These are phyloP conservation scores for Ochotona princeps DNA, from an alignment of 2,113 vertebrate species.

Conservation along the genomic window DNA sequence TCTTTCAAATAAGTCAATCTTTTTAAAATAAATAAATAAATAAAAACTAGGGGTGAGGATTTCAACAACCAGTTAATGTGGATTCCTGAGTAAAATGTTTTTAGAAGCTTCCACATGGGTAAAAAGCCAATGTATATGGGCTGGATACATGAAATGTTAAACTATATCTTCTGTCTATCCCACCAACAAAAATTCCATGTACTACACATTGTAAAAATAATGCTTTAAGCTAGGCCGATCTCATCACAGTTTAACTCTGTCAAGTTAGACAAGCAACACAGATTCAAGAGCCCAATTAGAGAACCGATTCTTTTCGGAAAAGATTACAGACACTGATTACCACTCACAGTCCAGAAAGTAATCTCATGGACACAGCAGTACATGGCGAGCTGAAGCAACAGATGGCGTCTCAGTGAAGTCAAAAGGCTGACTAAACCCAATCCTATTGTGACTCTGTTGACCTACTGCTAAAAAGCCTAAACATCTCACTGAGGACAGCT, in stretches of 20 bases:
- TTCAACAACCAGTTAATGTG: constrained; percentile 9
- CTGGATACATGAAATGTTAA: background rate
- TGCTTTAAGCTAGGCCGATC: background rate
- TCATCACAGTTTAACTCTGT: constrained; percentile 24
- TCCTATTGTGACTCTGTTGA: background rate
- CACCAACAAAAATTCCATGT: constrained; percentile 36
- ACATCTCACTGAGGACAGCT: background rate
- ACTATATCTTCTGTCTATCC: background rate
- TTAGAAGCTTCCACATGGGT: background rate
- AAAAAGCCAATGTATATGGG: background rate
- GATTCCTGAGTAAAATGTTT: constrained; percentile 10
- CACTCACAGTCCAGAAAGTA: constrained; percentile 9
- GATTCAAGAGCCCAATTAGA: background rate
- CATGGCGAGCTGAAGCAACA: background rate
- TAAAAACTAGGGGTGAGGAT: too few relatives aligned
- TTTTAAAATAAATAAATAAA: too few relatives aligned
- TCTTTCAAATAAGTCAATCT: too few relatives aligned
- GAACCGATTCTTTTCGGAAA: constrained; percentile 31
- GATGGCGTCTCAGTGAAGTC: background rate
- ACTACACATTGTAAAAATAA: constrained; percentile 21
- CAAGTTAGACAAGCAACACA: background rate
- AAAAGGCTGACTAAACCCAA: background rate
- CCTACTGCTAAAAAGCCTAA: background rate
- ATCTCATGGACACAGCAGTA: background rate
- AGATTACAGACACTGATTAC: background rate